Base-by-base conservation (phyloP, 2,888 invertebrate genomes). In the Molorchus minor region DNA sequence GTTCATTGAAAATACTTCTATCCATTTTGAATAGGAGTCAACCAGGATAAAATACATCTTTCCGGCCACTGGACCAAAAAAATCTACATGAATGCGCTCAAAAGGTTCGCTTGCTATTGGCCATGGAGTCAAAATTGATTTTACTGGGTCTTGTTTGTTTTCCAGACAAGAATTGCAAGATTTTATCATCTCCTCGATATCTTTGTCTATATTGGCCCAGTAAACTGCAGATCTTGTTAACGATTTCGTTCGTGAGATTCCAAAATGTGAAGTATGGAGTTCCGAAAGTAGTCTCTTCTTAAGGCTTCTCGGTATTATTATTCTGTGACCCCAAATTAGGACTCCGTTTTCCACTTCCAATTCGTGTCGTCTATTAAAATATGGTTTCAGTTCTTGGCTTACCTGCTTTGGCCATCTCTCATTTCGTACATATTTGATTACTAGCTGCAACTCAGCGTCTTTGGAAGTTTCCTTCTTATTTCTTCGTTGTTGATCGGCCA, bases 11-110 rank as follows among this genome's bases (percentile, higher is more conserved):
- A 66, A 56, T 36, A 78, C 73, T 65, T 81, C 79, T 1, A 75
- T 70, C 79, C 79, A 82, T 58, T 81, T 82, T 0, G 79, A 78
- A 58, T 71, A 71, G 2, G 78, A 70, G 60, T 81, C 80, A 1
- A 78, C 71, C 3, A 80, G 58, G 8, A 81, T 61, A 7, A 54
- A 17, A 15, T 20, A 54, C 54, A 54, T 54, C 1, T 54, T 44
- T 33, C 54, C 54, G 16, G 12, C 29, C 4, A 43, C 12, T 10
- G 41, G 45, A 2, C 79, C 80, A 7, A 79, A 78, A 68, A 77
- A 80, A 64, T 82, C 81, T 7, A 79, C 66, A 66, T 82, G 80
- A 2, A 80, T 58, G 13, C 81, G 64, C 54, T 76, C 65, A 76
- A 76, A 78, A 12, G 73, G 71, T 36, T 63, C 56, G 2, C 55